phyloP scores from a whole-genome alignment of 2,797 vertebrate genomes.

The Masticophis lateralis region DNA sequence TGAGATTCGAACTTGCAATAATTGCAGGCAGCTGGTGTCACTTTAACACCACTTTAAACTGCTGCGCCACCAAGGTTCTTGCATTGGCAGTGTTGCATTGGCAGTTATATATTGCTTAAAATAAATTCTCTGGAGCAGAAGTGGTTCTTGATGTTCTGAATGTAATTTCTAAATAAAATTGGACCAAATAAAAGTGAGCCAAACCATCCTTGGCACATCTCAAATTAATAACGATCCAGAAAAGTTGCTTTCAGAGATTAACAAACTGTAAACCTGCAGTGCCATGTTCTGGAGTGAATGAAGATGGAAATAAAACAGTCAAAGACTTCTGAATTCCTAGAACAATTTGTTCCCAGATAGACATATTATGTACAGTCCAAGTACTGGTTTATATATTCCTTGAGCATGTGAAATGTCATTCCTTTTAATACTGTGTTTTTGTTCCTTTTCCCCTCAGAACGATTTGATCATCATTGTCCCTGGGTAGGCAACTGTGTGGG shows the following conservation, averaged over 20 bases:
- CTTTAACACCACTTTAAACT: too few species aligned
- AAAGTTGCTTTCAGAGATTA: not conserved
- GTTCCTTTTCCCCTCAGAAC: conserved; percentile 73
- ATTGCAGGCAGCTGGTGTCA: too few species aligned
- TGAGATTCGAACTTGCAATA: too few species aligned
- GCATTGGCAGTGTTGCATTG: not conserved
- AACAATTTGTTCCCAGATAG: not conserved
- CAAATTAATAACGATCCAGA: not conserved
- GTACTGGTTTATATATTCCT: not conserved
- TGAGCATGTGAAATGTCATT: accelerated
- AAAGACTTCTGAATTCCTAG: not conserved
- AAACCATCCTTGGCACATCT: not conserved
- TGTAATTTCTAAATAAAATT: not conserved
- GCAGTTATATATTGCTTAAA: not conserved
- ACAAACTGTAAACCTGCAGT: not conserved
- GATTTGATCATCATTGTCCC: conserved; percentile 96
- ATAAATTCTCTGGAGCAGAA: not conserved
- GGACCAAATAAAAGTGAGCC: not conserved
- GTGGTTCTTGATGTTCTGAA: not conserved
- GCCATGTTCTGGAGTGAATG: not conserved
- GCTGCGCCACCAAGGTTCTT: too few species aligned
- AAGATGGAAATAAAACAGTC: not conserved
- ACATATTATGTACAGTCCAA: not conserved
- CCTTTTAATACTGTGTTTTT: not conserved
- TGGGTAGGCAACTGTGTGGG: conserved; percentile 98